Evolutionary conservation across 2,797 vertebrate species (phyloP).

Genomic region (Danio aesculapii): DNA sequence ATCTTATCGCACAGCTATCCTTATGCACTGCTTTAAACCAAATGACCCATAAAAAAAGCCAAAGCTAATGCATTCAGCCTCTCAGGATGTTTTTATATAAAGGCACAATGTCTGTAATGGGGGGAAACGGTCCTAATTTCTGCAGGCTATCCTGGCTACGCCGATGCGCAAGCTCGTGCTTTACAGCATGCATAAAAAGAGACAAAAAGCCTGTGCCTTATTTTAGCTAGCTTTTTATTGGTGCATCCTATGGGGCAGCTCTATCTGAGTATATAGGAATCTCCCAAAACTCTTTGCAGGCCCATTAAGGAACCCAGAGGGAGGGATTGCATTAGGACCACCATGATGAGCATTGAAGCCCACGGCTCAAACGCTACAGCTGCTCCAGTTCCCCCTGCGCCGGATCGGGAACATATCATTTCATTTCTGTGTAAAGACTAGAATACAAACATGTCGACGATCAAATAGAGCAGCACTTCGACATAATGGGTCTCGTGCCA

Average conservation of each 20-base stretch:
- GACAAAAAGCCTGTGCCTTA: constrained; percentile 8
- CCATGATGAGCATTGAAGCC: constrained; percentile 4
- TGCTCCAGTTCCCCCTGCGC: constrained; percentile 5
- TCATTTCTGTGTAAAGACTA: constrained; percentile 4
- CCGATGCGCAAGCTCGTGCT: background rate
- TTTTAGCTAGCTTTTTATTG: constrained; percentile 43
- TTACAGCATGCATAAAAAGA: constrained; percentile 12
- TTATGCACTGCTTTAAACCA: constrained; percentile 45
- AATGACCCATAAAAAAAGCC: constrained; percentile 43
- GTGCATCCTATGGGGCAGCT: constrained; percentile 29
- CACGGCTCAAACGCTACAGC: constrained; percentile 5
- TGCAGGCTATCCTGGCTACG: constrained; percentile 34
- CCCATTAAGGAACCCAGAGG: constrained; percentile 28
- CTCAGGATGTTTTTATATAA: constrained; percentile 44
- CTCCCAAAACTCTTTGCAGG: constrained; percentile 11
- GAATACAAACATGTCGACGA: constrained; percentile 12
- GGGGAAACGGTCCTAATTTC: constrained; percentile 33
- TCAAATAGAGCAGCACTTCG: constrained; percentile 9
- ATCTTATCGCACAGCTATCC: constrained; percentile 52
- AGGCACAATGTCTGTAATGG: constrained; percentile 21
- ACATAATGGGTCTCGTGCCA: constrained; percentile 17
- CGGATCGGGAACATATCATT: background rate
- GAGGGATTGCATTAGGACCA: constrained; percentile 37
- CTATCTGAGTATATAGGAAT: constrained; percentile 25
- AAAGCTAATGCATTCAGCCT: constrained; percentile 55